A percentile compares a stretch with the other conserved stretches of the same genome.
These are phyloP conservation scores for Ectropis crepuscularia DNA, from an alignment of 2,888 invertebrate species.

Conservation along the genomic window DNA sequence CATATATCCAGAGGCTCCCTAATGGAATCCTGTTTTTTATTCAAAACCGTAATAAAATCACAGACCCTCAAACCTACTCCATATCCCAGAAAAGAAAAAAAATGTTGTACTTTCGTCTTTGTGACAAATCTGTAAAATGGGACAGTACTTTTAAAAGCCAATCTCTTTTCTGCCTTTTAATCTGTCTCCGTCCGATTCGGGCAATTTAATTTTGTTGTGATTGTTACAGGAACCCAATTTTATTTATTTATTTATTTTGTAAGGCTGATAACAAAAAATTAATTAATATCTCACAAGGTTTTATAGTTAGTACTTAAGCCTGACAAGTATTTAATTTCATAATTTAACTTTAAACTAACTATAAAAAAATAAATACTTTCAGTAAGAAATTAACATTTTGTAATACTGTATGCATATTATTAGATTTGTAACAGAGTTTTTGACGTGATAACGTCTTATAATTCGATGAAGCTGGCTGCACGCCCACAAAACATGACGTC, in stretches of 20 bases:
- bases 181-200: constrained; percentile 17
- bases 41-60: no score
- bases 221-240: constrained; percentile 28
- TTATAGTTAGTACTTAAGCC: constrained; percentile 33
- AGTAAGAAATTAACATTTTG: no score
- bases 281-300: constrained; percentile 17
- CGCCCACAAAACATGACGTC: no score
- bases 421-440: no score
- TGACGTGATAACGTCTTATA: no score
- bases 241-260: constrained; percentile 23
- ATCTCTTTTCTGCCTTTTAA: constrained; percentile 26
- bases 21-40: no score
- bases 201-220: constrained; percentile 30
- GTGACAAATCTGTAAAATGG: constrained; percentile 14
- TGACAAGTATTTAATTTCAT: constrained; percentile 40
- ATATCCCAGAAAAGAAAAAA: constrained; percentile 3
- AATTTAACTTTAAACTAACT: no score
- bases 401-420: no score
- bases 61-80: constrained; percentile 2
- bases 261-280: constrained; percentile 20
- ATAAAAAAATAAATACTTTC: no score
- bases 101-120: constrained; percentile 6
- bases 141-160: constrained; percentile 22
- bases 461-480: no score
- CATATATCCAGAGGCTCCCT: no score